Percentiles rank a stretch among this genome's conserved stretches.
Conservation (phyloP, 1,140 invertebrate species). For the Platyscapa corneri region DNA sequence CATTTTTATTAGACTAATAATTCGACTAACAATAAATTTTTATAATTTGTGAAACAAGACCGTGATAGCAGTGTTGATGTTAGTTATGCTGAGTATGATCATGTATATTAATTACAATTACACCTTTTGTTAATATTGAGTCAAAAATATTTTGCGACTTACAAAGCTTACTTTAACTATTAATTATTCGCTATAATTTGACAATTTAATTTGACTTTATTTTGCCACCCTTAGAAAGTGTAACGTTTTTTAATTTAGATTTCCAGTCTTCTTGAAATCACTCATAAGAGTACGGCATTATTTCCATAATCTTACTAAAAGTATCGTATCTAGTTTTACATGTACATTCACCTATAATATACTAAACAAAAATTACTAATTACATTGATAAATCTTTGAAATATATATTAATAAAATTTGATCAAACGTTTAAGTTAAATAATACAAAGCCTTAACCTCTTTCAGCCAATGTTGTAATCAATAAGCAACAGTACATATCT, state of each 20-base stretch:
- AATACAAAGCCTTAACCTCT: background rate
- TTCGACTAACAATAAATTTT: slow-evolving; percentile 36
- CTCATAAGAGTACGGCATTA: background rate
- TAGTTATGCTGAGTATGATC: slow-evolving; percentile 22
- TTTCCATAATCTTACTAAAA: background rate
- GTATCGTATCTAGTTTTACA: background rate
- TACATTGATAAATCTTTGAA: background rate
- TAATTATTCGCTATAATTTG: background rate
- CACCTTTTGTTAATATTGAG: background rate
- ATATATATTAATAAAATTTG: background rate
- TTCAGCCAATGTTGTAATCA: background rate
- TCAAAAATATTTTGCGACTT: background rate
- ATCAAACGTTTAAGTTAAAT: background rate
- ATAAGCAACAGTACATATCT: background rate
- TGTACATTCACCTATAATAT: no score
- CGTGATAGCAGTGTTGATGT: slow-evolving; percentile 8
- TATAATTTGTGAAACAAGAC: slow-evolving; percentile 2
- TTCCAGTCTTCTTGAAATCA: background rate
- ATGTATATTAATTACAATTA: slow-evolving; percentile 18
- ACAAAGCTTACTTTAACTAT: background rate
- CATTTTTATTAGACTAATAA: slow-evolving; percentile 34
- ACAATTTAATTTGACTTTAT: background rate
- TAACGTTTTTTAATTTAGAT: background rate
- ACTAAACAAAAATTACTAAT: background rate
- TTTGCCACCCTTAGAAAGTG: background rate